Evolutionary conservation across 2,113 vertebrate genomes (phyloP), one percentile per base, ranked within the genome.

Genomic region (Tringa solitaria): DNA sequence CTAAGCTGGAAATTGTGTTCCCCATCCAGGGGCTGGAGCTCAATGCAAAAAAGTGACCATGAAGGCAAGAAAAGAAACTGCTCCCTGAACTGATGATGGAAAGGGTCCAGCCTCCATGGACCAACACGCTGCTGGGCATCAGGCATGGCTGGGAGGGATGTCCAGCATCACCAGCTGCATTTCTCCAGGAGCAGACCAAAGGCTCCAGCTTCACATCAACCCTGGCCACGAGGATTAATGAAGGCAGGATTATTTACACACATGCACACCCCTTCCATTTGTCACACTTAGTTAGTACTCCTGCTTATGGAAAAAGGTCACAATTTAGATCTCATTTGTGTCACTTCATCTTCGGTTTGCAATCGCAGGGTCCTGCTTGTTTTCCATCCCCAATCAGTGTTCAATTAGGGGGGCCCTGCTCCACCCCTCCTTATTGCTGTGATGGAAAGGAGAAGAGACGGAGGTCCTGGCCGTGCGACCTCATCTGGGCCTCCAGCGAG

Each of bases 251-350:
- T 70, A 60, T 43, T 50, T 24, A 48, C 48, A 48, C 46, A 48
- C 6, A 11, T 2, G 9, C 5, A 48, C 48, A 26, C 32, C 41
- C 12, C 32, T 51, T 48, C 65, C 50, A 61, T 95, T 91, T 85
- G 70, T 87, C 75, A 63, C 87, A 64, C 89, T 85, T 23, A 12
- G 78, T 95, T 95, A 95, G 83, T 65, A 27, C 30, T 85, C 54
- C 67, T 76, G 57, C 72, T 84, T 22, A 18, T 2, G 46, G 27
- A 30, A 70, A 91, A 96, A 95, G 91, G 93, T 85, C 87, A 91
- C 70, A 37, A 10, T 89, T 95, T 75, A 65, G 37, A 74, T n/a
- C 54, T 76, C 50, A 18, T 57, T 93, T 30, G 10, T 79, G 87
- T 80, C 74, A 83, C 70, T 87, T 64, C 60, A 37, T 45, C 87